phyloP scores from a whole-genome alignment of 23 tunicate genomes.

The Ciona savignyi region DNA sequence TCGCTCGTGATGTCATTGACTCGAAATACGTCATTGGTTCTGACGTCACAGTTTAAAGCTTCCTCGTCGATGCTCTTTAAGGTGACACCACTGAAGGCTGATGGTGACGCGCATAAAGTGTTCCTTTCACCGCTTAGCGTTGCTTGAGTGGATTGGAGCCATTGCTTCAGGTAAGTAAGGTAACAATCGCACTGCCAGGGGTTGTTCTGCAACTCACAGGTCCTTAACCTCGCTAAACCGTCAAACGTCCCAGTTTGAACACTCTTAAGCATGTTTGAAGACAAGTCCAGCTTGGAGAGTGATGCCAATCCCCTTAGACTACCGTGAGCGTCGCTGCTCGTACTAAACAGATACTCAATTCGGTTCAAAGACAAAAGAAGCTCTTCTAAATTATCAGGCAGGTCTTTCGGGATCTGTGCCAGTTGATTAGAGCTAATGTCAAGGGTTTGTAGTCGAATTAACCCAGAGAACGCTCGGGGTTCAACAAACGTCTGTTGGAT shows the following conservation, averaged over 20 bases:
- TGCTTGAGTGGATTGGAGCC: slow-evolving; percentile 31
- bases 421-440: slow-evolving; percentile 26
- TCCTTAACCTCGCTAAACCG: slow-evolving; percentile 2
- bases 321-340: slow-evolving; percentile 18
- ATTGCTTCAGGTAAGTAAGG: slow-evolving; percentile 46
- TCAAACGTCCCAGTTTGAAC: slow-evolving; percentile 40
- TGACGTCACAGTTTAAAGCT: slow-evolving; percentile 36
- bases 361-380: slow-evolving; percentile 26
- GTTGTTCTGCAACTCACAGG: slow-evolving; percentile 37
- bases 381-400: slow-evolving; percentile 19
- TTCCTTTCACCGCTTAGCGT: slow-evolving; percentile 33
- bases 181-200: slow-evolving; percentile 83
- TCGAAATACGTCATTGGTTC: neutral
- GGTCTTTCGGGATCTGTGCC: slow-evolving; percentile 32
- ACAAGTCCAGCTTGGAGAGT: slow-evolving; percentile 43
- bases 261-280: slow-evolving; percentile 46
- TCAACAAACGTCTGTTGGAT: slow-evolving; percentile 13
- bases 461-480: slow-evolving; percentile 7
- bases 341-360: slow-evolving; percentile 33
- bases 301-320: slow-evolving; percentile 1
- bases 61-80: slow-evolving; percentile 45
- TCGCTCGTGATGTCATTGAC: neutral
- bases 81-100: slow-evolving; percentile 49
- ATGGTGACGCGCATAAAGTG: slow-evolving; percentile 47
- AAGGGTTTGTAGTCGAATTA: slow-evolving; percentile 4